Evolutionary conservation across 2,113 vertebrate species (phyloP), one percentile per base, ranked within the genome.

Genomic region (Macaca mulatta): DNA sequence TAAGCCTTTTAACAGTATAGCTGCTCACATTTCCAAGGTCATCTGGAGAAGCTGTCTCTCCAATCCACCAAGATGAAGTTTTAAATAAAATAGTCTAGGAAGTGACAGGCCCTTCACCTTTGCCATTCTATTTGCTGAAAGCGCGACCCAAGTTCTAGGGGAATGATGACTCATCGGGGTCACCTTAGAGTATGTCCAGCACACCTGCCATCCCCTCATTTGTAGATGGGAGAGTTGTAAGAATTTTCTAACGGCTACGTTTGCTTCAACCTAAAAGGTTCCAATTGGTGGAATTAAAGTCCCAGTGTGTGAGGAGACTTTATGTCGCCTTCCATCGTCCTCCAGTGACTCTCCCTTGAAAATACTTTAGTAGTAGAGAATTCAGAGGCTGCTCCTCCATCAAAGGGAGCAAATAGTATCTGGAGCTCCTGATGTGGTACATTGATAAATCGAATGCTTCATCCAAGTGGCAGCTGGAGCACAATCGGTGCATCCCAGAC

Each of bases 81-180:
- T 52, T 59, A 43, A 6, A 2, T 27, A 45, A 35, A 23, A 6
- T 45, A 13, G 40, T 38, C 48, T 88, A 80, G n/a, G 30, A 1
- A 72, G 12, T 32, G 17, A 16, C n/a, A 45, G 23, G 25, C 23
- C 30, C 55, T 75, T 87, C n/a, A 59, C 40, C 22, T 87, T 75
- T 57, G 86, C n/a, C 23, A 6, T 80, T 69, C 74, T 69, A 5
- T 77, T 75, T 91, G n/a, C 72, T 89, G 87, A 43, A 85, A 96
- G 96, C 30, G 95, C 57, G 45, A 64, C 32, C 12, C 2, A 35
- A 35, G 12, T 88, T 70, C 50, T 81, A 40, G 18, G 13, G 67
- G 20, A 1, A 13, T 5, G 38, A 5, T 75, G 67, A 87, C 32
- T 59, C 30, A n/a, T 0, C 67, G n/a, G n/a, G 10, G 3, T 12